Evolutionary conservation across 35 echinoderm and acorn worm species (phyloP).

Genomic region (Hemicentrotus pulcherrimus): DNA sequence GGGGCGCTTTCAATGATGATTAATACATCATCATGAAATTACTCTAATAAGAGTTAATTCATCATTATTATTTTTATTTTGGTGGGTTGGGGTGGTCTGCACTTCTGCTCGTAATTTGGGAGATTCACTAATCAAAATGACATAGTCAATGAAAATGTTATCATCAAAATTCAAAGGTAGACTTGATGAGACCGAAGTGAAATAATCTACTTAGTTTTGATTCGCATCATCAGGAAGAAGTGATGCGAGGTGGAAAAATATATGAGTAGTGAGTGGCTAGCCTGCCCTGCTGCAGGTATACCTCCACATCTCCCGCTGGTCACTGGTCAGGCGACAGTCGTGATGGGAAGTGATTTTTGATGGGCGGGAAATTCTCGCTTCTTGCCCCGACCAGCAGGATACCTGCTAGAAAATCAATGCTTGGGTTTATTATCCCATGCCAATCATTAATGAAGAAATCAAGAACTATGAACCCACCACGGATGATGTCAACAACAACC

Average conservation of each 20-base stretch:
- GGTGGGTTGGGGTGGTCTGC: too few relatives aligned
- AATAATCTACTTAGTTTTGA: not conserved
- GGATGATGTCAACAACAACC: not conserved
- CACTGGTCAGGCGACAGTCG: conserved; percentile 15
- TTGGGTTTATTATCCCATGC: conserved; percentile 12
- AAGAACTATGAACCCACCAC: conserved; percentile 1
- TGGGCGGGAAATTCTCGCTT: conserved; percentile 28
- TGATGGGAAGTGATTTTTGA: conserved; percentile 31
- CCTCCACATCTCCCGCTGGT: not conserved
- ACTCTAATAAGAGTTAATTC: too few relatives aligned
- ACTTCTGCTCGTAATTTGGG: too few relatives aligned
- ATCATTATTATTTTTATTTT: too few relatives aligned
- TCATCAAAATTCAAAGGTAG: not conserved
- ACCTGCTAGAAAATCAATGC: not conserved
- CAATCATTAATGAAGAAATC: conserved; percentile 29
- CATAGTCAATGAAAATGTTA: not conserved
- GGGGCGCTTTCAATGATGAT: too few relatives aligned
- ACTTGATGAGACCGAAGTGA: not conserved
- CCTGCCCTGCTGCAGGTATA: not conserved
- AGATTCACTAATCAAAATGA: too few relatives aligned
- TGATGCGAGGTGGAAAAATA: not conserved
- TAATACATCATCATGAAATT: too few relatives aligned
- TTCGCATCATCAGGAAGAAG: not conserved
- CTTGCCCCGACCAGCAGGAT: conserved; percentile 2
- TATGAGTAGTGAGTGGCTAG: not conserved